Evolutionary conservation across 1,140 invertebrate genomes (phyloP).

Genomic region (Drosophila burlai): DNA sequence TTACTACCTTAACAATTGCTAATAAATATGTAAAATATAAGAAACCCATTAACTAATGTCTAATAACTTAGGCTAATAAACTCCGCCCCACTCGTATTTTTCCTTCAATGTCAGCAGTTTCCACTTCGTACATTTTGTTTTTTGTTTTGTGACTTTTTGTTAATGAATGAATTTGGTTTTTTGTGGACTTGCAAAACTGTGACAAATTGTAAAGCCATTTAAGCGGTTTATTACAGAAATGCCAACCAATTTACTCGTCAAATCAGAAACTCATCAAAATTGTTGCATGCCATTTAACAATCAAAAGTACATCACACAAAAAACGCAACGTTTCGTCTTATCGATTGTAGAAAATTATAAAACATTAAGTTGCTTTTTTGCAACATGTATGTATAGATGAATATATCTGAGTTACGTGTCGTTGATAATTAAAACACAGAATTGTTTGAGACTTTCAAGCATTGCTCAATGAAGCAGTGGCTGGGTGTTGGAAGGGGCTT

Average conservation of each 20-base stretch:
- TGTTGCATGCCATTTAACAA: constrained; percentile 56
- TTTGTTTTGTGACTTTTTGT: constrained; percentile 1
- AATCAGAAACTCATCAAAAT: constrained; percentile 63
- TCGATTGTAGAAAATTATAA: constrained; percentile 33
- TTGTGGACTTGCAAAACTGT: constrained; percentile 39
- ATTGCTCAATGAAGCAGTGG: constrained; percentile 6
- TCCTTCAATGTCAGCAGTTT: constrained; percentile 2
- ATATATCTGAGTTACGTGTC: constrained; percentile 39
- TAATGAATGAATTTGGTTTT: constrained; percentile 20
- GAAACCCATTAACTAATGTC: background rate
- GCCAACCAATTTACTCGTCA: constrained; percentile 50
- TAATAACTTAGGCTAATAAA: constrained; percentile 9
- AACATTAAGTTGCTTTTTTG: constrained; percentile 15
- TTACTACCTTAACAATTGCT: constrained; percentile 7
- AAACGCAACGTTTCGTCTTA: constrained; percentile 30
- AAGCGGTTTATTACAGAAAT: constrained; percentile 62
- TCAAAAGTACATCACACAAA: constrained; percentile 16
- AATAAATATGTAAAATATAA: constrained; percentile 25
- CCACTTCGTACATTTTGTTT: background rate
- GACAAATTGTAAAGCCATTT: constrained; percentile 65
- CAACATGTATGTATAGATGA: background rate
- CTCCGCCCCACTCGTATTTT: background rate
- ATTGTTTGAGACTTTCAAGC: constrained; percentile 17
- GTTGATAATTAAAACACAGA: constrained; percentile 61
- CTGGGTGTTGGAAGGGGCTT: background rate